Percentiles rank a stretch among this genome's conserved stretches.
Conservation (phyloP, 2,888 invertebrate species). For the Hydrotaea cyrtoneurina region DNA sequence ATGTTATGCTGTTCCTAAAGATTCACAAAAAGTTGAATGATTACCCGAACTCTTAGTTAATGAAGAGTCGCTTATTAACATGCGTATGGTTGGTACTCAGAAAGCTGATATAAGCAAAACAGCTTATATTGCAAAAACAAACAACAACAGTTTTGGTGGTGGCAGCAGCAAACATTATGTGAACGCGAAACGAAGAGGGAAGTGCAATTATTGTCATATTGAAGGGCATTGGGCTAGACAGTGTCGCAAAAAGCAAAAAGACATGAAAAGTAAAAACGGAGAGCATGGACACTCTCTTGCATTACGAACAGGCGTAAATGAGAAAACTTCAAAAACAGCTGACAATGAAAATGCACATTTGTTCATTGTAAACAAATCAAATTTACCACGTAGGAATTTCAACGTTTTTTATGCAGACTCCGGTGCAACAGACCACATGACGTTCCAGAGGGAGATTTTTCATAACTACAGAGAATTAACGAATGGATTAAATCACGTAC, state of each 20-base stretch:
- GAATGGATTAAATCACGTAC: constrained; percentile 37
- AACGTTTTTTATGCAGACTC: constrained; percentile 67
- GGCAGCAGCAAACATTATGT: constrained; percentile 15
- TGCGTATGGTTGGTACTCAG: constrained; percentile 31
- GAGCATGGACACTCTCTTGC: constrained; percentile 9
- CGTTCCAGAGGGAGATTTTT: constrained; percentile 56
- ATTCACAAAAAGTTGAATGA: constrained; percentile 56
- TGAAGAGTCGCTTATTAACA: too few relatives aligned
- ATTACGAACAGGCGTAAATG: neutral
- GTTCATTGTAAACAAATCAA: constrained; percentile 52
- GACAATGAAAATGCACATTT: constrained; percentile 33
- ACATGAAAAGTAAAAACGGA: constrained; percentile 47
- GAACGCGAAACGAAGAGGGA: constrained; percentile 48
- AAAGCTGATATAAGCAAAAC: constrained; percentile 10
- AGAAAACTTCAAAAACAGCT: constrained; percentile 14
- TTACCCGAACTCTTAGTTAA: constrained; percentile 64
- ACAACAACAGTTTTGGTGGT: constrained; percentile 8
- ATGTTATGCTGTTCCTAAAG: constrained; percentile 61
- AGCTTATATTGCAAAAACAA: constrained; percentile 24
- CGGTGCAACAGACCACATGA: constrained; percentile 69
- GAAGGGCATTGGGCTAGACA: constrained; percentile 62
- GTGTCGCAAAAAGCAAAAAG: constrained; percentile 57
- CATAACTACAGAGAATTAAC: constrained; percentile 40
- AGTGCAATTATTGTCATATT: constrained; percentile 59
- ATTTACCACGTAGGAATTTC: constrained; percentile 34